Base-by-base conservation (phyloP, 2,888 invertebrate genomes). In the Exephanes ischioxanthus region DNA sequence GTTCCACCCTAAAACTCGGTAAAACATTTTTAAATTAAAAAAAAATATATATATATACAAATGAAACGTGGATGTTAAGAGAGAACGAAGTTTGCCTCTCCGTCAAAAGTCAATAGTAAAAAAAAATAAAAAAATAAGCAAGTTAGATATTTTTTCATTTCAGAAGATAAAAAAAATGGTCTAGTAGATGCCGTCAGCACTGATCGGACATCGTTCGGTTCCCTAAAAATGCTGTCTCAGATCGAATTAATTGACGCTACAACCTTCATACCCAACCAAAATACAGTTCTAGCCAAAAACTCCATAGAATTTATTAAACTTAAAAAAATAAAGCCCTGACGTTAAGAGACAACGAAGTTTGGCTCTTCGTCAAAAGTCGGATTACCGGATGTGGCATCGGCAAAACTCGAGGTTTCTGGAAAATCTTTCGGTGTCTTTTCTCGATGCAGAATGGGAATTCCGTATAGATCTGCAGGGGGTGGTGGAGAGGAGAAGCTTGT, bases 51-150 rank as follows among this genome's bases (percentile, higher is more conserved):
- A n/a, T n/a, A n/a, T n/a, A n/a, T n/a, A n/a, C n/a, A n/a, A n/a
- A n/a, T n/a, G n/a, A n/a, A n/a, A n/a, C n/a, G n/a, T n/a, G n/a
- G n/a, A n/a, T n/a, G n/a, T n/a, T n/a, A n/a, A n/a, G n/a, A n/a
- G n/a, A n/a, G n/a, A n/a, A n/a, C n/a, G n/a, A n/a, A n/a, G n/a
- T n/a, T n/a, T n/a, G n/a, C n/a, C n/a, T n/a, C n/a, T n/a, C n/a
- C n/a, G n/a, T n/a, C n/a, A n/a, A n/a, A n/a, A n/a, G n/a, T n/a
- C n/a, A n/a, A n/a, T n/a, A n/a, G n/a, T n/a, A n/a, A n/a, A n/a
- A n/a, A n/a, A n/a, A n/a, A n/a, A n/a, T n/a, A 33, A 16, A 91
- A 91, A 92, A 93, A 93, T 93, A 92, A 93, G 92, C 93, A 93
- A 93, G 91, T 93, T 92, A 33, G 63, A 63, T 63, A n/a, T 92